Evolutionary conservation across 2,888 invertebrate species (phyloP).

Genomic region (Entomobrya proxima): DNA sequence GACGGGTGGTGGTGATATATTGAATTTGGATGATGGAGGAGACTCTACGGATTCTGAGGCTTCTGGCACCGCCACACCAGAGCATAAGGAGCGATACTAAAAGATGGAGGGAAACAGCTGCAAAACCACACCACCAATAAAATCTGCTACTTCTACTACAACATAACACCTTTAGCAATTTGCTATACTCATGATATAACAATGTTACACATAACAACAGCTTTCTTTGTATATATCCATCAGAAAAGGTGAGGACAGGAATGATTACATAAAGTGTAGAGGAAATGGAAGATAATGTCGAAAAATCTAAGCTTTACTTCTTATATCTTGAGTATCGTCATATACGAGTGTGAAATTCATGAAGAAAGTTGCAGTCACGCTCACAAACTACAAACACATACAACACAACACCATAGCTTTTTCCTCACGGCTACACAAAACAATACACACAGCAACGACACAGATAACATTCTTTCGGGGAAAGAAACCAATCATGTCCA

Average conservation of each 20-base stretch:
- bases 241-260: neutral
- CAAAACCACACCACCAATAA: neutral
- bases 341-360: constrained; percentile 29
- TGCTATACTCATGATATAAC: neutral
- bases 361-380: neutral
- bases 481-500: constrained; percentile 32
- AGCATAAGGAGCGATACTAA: constrained; percentile 72
- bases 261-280: constrained; percentile 4
- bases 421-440: neutral
- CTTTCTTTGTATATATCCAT: neutral
- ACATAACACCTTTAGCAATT: neutral
- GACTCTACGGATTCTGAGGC: constrained; percentile 71
- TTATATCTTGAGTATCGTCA: neutral
- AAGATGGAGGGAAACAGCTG: neutral
- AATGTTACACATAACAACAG: neutral
- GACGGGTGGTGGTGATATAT: constrained; percentile 69
- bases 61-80: constrained; percentile 71
- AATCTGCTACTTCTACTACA: neutral
- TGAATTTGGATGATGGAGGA: constrained; percentile 71
- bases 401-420: constrained; percentile 27
- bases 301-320: constrained; percentile 11
- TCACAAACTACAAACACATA: neutral
- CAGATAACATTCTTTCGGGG: neutral
- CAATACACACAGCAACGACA: constrained; percentile 3
- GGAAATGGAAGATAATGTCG: neutral